These are phyloP conservation scores for Catharus minimus DNA, from an alignment of 2,113 vertebrate species.

Conservation along the genomic window DNA sequence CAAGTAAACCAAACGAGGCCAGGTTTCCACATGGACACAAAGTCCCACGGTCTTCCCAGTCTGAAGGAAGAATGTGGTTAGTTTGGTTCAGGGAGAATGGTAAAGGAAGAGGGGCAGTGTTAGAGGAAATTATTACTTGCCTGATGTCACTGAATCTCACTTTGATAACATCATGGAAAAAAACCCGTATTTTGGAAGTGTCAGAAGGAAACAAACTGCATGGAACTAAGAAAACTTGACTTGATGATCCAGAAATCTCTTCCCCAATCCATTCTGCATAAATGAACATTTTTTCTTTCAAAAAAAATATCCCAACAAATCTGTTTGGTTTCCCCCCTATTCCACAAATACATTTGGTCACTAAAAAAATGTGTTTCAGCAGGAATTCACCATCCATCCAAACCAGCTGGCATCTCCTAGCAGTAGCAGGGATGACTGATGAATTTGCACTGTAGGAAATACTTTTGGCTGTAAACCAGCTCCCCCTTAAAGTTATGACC, in stretches of 20 bases:
- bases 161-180: background rate
- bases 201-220: background rate
- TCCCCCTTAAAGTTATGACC: background rate
- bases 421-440: background rate
- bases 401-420: background rate
- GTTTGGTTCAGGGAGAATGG: background rate
- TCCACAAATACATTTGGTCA: background rate
- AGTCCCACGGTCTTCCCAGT: background rate
- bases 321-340: background rate
- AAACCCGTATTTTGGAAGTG: background rate
- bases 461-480: background rate
- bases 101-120: background rate
- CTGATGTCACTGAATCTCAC: background rate
- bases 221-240: background rate
- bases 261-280: background rate
- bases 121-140: background rate
- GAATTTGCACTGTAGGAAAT: background rate
- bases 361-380: background rate
- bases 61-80: background rate
- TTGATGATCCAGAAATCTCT: background rate
- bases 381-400: background rate
- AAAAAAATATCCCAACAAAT: background rate
- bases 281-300: background rate
- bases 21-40: background rate
- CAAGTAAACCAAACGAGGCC: background rate